phyloP scores from a whole-genome alignment of 23 tunicate species.

The Diplosoma virens region DNA sequence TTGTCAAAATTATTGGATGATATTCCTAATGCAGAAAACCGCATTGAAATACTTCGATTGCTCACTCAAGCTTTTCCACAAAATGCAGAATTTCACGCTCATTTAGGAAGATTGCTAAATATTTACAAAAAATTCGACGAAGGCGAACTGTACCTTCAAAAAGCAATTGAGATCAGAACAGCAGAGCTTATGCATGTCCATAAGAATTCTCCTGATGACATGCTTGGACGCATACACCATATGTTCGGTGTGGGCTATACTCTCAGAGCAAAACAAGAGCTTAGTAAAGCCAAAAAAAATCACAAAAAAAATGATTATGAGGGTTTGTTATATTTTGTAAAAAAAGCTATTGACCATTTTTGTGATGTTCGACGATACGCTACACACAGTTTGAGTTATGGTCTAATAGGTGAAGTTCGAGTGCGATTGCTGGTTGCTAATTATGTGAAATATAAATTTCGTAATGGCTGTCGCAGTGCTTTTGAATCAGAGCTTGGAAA shows the following conservation, averaged over 20 bases:
- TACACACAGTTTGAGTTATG: conserved; percentile 41
- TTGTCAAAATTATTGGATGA: conserved; percentile 38
- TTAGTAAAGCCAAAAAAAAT: background rate
- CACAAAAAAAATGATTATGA: background rate
- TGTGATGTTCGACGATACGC: background rate
- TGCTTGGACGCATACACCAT: conserved; percentile 46
- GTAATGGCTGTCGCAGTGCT: conserved; percentile 8
- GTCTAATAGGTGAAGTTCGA: conserved; percentile 57
- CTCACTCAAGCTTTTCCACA: conserved; percentile 44
- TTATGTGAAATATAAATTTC: conserved; percentile 1
- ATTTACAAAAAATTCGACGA: conserved; percentile 1
- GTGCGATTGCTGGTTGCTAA: conserved; percentile 42
- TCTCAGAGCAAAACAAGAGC: conserved; percentile 12
- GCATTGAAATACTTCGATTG: conserved; percentile 12
- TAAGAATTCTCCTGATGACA: conserved; percentile 20
- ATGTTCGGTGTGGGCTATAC: conserved; percentile 53
- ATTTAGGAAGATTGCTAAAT: conserved; percentile 47
- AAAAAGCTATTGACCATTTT: conserved; percentile 47
- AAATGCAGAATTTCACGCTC: conserved; percentile 53
- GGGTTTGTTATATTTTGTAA: background rate
- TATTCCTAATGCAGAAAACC: background rate
- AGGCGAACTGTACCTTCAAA: conserved; percentile 36
- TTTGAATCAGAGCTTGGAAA: background rate
- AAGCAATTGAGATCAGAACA: conserved; percentile 32
- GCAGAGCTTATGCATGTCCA: background rate